These are phyloP conservation scores for Zygothrica quintamaculata DNA, from an alignment of 2,888 invertebrate genomes.

Conservation along the genomic window DNA sequence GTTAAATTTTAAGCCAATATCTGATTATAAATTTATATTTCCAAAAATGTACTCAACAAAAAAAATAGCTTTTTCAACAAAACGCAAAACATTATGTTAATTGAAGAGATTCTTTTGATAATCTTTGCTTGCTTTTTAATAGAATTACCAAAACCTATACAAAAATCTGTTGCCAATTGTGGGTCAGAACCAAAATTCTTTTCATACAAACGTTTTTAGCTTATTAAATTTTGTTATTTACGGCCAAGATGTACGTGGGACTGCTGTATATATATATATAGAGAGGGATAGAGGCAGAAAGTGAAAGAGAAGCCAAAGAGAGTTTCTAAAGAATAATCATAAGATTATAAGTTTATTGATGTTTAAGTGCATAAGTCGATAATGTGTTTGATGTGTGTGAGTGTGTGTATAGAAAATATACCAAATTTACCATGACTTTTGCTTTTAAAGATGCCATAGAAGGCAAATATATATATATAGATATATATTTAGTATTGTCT, in stretches of 20 bases:
- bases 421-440: background rate
- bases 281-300: slow-evolving; percentile 29
- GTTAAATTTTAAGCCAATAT: too few relatives aligned
- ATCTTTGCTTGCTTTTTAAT: background rate
- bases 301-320: slow-evolving; percentile 31
- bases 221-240: slow-evolving; percentile 76
- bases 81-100: background rate
- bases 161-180: background rate
- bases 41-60: too few relatives aligned
- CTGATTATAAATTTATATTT: too few relatives aligned
- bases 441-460: slow-evolving; percentile 12
- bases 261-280: too few relatives aligned
- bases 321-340: slow-evolving; percentile 22
- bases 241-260: slow-evolving; percentile 53
- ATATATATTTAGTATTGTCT: too few relatives aligned
- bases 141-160: background rate
- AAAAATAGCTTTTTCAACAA: too few relatives aligned
- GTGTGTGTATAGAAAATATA: slow-evolving; percentile 17
- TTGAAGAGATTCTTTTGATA: background rate
- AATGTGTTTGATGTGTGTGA: slow-evolving; percentile 29
- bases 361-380: slow-evolving; percentile 41
- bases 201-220: background rate
- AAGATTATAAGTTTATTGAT: slow-evolving; percentile 13
- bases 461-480: too few relatives aligned
- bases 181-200: background rate